Percentiles rank a stretch among this genome's conserved stretches.
Conservation (phyloP, 1,140 invertebrate genomes). For the Galleria mellonella region DNA sequence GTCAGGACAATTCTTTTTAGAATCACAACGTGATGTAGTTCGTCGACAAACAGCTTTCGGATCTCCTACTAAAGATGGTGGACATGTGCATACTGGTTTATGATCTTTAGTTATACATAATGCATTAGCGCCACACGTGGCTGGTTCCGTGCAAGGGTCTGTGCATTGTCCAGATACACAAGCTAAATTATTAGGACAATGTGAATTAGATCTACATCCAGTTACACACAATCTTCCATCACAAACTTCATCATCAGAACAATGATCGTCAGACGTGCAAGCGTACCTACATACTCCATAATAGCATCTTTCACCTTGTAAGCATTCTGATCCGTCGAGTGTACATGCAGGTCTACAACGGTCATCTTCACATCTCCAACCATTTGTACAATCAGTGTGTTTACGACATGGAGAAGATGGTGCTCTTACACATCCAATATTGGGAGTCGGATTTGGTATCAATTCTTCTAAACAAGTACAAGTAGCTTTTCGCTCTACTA, state of each 20-base stretch:
- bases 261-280: constrained; percentile 85
- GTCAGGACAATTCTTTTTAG: constrained; percentile 78
- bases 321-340: constrained; percentile 81
- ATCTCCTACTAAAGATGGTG: constrained; percentile 82
- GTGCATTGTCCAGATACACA: constrained; percentile 86
- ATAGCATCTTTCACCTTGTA: constrained; percentile 87
- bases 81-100: constrained; percentile 83
- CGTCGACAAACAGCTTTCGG: constrained; percentile 83
- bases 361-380: constrained; percentile 82
- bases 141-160: constrained; percentile 82
- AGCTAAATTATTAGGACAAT: constrained; percentile 80
- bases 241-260: constrained; percentile 88
- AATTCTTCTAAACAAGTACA: constrained; percentile 86
- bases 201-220: constrained; percentile 88
- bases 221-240: constrained; percentile 83
- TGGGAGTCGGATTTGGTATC: constrained; percentile 88
- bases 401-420: constrained; percentile 81
- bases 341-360: constrained; percentile 86
- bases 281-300: constrained; percentile 83
- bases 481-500: constrained; percentile 86
- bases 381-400: constrained; percentile 82
- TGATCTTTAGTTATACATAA: constrained; percentile 82
- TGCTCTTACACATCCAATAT: constrained; percentile 86
- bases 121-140: constrained; percentile 90
- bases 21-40: constrained; percentile 77